Conservation (phyloP, 2,113 vertebrate genomes). For the Aphelocoma coerulescens region DNA sequence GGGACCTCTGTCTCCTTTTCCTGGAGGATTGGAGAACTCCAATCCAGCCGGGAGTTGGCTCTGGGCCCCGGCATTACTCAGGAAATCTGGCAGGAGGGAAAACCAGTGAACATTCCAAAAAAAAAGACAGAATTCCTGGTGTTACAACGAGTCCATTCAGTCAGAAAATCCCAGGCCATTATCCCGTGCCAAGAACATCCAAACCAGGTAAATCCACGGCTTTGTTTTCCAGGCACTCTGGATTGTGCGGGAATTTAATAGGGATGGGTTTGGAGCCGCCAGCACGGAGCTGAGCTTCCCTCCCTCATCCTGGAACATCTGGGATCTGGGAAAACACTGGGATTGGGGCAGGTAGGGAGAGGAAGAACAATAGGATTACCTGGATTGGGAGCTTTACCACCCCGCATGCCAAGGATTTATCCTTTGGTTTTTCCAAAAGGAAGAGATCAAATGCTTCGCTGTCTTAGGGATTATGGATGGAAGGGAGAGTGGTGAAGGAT, state of each 20-base stretch:
- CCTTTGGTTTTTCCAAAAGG: not conserved
- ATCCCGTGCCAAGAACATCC: conserved; percentile 38
- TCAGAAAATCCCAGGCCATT: not conserved
- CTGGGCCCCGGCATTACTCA: conserved; percentile 37
- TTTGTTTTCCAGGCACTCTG: not conserved
- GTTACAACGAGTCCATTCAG: conserved; percentile 1
- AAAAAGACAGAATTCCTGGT: not conserved
- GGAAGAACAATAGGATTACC: conserved; percentile 29
- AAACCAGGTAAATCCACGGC: conserved; percentile 37
- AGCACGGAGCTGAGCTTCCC: not conserved
- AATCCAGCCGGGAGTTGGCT: conserved; percentile 37
- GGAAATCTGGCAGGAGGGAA: conserved; percentile 49
- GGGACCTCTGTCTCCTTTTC: conserved; percentile 47
- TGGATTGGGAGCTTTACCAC: conserved; percentile 24
- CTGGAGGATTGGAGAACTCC: conserved; percentile 41
- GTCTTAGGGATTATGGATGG: not conserved
- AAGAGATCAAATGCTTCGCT: conserved; percentile 5
- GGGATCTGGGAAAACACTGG: not conserved
- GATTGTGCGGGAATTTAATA: not conserved
- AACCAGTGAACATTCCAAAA: not conserved
- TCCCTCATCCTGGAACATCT: not conserved
- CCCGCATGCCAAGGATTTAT: not conserved
- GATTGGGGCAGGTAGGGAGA: not conserved
- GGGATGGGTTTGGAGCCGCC: conserved; percentile 23
- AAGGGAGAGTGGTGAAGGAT: not conserved